Base-by-base conservation (phyloP, 1,140 invertebrate species). In the Trichonephila clavata region DNA sequence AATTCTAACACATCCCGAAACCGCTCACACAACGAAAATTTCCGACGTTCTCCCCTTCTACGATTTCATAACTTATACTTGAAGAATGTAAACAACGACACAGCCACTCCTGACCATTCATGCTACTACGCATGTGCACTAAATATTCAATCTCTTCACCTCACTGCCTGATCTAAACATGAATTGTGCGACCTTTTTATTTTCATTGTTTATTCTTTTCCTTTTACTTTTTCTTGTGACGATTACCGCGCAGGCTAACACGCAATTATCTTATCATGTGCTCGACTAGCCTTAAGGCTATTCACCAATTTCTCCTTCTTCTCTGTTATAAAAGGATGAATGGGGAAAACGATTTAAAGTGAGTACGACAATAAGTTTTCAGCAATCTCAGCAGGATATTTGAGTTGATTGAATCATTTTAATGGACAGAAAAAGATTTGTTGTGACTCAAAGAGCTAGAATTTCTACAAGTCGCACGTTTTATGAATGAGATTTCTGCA, bases 71-170 rank as follows among this genome's bases (percentile, higher is more conserved):
- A 60, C 83, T 84, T 21, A 84, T 24, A 27, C 83, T 84, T 24
- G 59, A 84, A 16, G n/a, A 84, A 60, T 21, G 81, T 84, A 84
- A 84, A 84, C 83, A 84, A 57, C 83, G 50, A 59, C 43, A 84
- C 57, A 60, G 21, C 83, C 83, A 84, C 83, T 84, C 83, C 83
- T 84, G 83, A 13, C 50, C 24, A 27, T 84, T 84, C 24, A 14
- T 24, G n/a, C 57, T 84, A 84, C n/a, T 59, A 50, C 50, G 83
- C 83, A 84, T 84, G 83, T 84, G 83, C 83, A 21, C 20, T 59
- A 16, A 43, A 24, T 84, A 59, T 27, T 84, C 83, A 84, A 77
- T 84, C 83, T 84, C 71, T 77, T 77, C 71, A 77, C 71, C 71
- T 77, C 71, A 50, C 50, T 50, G 50, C 50, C 50, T 50, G 7